phyloP scores from a whole-genome alignment of 2,113 vertebrate species.

The Eclectus roratus region DNA sequence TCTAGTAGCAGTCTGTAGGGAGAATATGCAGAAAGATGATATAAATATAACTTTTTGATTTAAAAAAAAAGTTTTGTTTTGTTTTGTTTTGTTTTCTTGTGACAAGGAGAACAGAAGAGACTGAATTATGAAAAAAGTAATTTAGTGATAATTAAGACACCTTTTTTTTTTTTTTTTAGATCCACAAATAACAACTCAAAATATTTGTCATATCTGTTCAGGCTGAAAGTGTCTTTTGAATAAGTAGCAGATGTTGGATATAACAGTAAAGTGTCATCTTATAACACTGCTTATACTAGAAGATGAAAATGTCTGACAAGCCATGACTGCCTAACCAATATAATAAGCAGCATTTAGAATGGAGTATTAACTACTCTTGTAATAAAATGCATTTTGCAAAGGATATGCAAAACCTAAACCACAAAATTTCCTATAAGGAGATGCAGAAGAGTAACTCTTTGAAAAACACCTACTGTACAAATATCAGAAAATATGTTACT shows the following conservation, averaged over 20 bases:
- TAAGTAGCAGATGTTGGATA: background rate
- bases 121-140: background rate
- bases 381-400: background rate
- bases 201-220: background rate
- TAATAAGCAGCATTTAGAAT: background rate
- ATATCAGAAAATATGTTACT: background rate
- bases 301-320: background rate
- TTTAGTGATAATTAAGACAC: background rate
- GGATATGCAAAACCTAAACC: background rate
- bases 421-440: background rate
- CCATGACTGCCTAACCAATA: background rate
- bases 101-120: background rate
- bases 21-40: background rate
- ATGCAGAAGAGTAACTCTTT: background rate
- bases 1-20: background rate
- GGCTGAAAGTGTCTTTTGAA: background rate
- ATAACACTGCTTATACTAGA: background rate
- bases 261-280: background rate
- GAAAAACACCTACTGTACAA: background rate
- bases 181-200: background rate
- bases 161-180: background rate
- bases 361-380: background rate
- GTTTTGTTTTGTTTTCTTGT: background rate
- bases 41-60: background rate
- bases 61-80: background rate